Evolutionary conservation across 2,888 invertebrate genomes (phyloP), one percentile per base, ranked within the genome.

Genomic region (Hyposoter dolosus): DNA sequence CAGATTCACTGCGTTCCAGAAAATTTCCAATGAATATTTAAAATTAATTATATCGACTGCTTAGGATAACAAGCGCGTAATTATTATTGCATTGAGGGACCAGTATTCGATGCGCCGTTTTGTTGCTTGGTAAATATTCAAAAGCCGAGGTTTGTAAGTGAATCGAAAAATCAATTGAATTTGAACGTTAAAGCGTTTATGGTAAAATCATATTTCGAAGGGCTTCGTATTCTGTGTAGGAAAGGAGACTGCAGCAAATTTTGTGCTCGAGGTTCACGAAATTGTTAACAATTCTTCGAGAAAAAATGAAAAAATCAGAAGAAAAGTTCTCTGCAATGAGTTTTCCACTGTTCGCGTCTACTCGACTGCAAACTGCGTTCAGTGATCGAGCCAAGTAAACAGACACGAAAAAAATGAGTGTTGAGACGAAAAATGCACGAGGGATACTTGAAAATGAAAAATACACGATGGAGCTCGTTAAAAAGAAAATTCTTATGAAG

Each of bases 401-500:
- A 12, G 15, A 15, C 19, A 28, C 28, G 28, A 15, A 28, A 60
- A 60, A 28, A 28, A 28, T 60, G 4, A 50, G 5, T 15, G 15
- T 60, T 60, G 28, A 32, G 12, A 72, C 1, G n/a, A 50, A 1
- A 32, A 71, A 40, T 19, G 6, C 7, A 23, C 50, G 56, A 76
- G 4, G 23, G 65, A 32, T 40, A 23, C 40, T 60, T 32, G 15
- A 40, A 50, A 66, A 45, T 56, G 40, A 65, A 23, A 43, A 35
- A 19, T 74, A 60, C 15, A 47, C 50, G 56, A 76, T 12, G n/a
- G 63, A 32, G 0, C 0, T 40, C 43, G 56, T 60, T 32, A 9
- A 40, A 50, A 66, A 45, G 40, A 65, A 23, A 43, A 35, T 32
- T 74, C 53, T 35, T 43, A n/a, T 40, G 66, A 35, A 68, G 43